Percentiles rank a stretch among this genome's conserved stretches.
These are phyloP conservation scores for Heliconius nattereri DNA, from an alignment of 1,140 invertebrate genomes.

Conservation along the genomic window DNA sequence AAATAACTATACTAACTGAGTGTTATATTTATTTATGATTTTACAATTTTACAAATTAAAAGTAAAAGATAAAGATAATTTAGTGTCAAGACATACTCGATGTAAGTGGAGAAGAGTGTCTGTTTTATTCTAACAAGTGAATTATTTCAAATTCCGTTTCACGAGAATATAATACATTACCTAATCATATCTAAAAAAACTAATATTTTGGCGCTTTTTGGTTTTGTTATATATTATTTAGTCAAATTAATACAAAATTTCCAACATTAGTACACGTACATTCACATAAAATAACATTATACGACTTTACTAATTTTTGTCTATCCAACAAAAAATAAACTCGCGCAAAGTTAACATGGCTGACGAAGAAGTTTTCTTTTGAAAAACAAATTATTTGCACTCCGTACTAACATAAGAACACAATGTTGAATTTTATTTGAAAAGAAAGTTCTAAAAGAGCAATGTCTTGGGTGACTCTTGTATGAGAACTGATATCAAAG, in stretches of 20 bases:
- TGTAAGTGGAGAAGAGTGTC: too few species aligned
- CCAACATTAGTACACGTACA: not conserved
- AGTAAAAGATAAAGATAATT: too few species aligned
- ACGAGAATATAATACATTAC: not conserved
- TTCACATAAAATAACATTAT: not conserved
- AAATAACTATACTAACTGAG: too few species aligned
- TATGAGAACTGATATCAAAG: constrained; percentile 33
- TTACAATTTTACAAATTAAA: too few species aligned
- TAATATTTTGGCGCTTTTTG: too few species aligned
- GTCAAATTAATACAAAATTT: not conserved
- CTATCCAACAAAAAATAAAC: not conserved
- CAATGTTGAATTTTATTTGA: not conserved
- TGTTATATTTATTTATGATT: too few species aligned
- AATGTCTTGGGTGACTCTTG: constrained; percentile 24
- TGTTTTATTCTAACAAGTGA: too few species aligned
- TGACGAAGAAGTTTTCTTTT: not conserved
- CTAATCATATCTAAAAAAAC: too few species aligned
- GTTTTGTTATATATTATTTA: not conserved
- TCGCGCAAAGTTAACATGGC: not conserved
- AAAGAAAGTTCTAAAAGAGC: constrained; percentile 25
- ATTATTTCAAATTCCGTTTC: not conserved
- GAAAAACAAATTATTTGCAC: not conserved
- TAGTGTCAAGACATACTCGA: too few species aligned
- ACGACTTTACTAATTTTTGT: not conserved
- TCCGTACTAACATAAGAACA: not conserved